phyloP scores from a whole-genome alignment of 1,140 invertebrate species.

The Araneus ventricosus region DNA sequence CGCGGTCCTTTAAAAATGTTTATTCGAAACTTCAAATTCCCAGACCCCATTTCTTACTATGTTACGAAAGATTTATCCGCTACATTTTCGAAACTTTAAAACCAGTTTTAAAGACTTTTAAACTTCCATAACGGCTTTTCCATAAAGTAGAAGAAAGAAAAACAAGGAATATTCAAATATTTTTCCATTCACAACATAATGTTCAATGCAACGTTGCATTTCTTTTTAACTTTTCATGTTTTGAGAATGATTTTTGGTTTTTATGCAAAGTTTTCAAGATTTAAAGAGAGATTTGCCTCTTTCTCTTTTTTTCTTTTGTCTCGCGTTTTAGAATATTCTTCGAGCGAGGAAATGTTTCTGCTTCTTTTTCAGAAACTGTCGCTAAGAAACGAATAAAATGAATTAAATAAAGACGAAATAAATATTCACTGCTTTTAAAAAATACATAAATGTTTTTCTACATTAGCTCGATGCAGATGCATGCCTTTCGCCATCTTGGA shows the following conservation, averaged over 20 bases:
- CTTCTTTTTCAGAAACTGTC: background rate
- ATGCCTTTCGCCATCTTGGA: no score
- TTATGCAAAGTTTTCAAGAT: background rate
- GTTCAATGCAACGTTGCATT: background rate
- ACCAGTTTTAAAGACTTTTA: background rate
- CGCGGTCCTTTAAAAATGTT: no score
- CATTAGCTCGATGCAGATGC: no score
- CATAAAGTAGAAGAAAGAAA: background rate
- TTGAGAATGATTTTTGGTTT: background rate
- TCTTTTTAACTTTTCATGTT: background rate
- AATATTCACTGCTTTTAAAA: background rate
- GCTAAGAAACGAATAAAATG: background rate
- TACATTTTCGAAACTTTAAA: background rate
- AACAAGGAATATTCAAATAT: background rate
- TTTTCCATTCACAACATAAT: background rate
- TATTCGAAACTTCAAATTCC: background rate
- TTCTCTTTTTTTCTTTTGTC: background rate
- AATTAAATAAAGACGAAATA: background rate
- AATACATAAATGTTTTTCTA: no score
- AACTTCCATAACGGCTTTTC: background rate
- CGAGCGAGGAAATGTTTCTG: background rate
- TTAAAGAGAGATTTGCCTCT: background rate
- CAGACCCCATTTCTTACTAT: background rate
- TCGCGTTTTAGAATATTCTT: background rate
- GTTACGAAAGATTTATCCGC: background rate